phyloP scores from a whole-genome alignment of 2,797 vertebrate genomes.

The Sebastes iracundus region DNA sequence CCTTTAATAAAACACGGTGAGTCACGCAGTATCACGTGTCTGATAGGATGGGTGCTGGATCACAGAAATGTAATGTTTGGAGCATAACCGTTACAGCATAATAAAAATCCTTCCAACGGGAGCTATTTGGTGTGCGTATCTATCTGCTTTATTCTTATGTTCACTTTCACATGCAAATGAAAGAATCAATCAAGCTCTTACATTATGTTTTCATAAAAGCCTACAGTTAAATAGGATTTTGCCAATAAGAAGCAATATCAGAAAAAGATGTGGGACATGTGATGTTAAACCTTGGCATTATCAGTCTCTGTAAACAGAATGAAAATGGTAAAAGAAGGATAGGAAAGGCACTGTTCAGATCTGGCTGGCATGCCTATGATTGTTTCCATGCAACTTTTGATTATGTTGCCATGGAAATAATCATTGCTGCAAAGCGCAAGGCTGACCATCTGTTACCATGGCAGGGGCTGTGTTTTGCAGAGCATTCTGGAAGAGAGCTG shows the following conservation, averaged over 20 bases:
- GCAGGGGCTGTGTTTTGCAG: conserved; percentile 20
- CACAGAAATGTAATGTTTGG: too few species aligned
- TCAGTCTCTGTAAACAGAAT: neutral
- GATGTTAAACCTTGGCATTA: neutral
- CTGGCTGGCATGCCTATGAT: conserved; percentile 23
- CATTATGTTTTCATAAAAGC: neutral
- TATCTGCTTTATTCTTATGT: too few species aligned
- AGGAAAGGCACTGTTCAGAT: conserved; percentile 16
- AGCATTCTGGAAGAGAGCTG: conserved; percentile 20
- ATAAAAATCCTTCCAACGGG: too few species aligned
- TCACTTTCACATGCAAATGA: neutral
- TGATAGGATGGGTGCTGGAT: too few species aligned
- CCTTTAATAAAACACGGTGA: too few species aligned
- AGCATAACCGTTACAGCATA: too few species aligned
- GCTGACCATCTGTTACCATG: conserved; percentile 53
- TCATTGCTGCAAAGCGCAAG: conserved; percentile 20
- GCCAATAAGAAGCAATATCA: neutral
- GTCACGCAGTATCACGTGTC: too few species aligned
- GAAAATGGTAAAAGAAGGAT: neutral
- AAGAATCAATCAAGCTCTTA: neutral
- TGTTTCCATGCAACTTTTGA: conserved; percentile 62
- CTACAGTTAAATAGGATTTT: neutral
- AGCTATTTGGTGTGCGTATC: too few species aligned
- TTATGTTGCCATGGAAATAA: conserved; percentile 67
- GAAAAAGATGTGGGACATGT: neutral